Evolutionary conservation across 1,140 invertebrate genomes (phyloP), one percentile per base, ranked within the genome.

Genomic region (Drosophila grimshawi): DNA sequence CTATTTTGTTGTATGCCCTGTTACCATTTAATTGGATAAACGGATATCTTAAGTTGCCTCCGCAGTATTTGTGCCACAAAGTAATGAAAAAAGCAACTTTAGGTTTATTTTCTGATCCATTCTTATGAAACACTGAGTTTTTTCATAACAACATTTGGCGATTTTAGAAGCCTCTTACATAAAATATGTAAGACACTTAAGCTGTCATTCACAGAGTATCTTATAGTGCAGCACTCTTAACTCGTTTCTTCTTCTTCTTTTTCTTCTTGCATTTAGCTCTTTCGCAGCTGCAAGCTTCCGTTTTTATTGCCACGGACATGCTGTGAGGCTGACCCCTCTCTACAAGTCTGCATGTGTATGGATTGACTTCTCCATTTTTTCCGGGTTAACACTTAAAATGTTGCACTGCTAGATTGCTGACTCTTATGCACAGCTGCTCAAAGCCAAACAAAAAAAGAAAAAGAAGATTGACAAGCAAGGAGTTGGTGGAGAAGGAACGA

Each of bases 221-320:
- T 33, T 7, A 2, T 53, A 43, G 70, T 35, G 5, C 4, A 1
- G n/a, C 7, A 6, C 7, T 5, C 7, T n/a, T 29, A 57, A 11
- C 10, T 33, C 8, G 8, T 59, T 29, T 52, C n/a, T 52, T 1
- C 5, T 43, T 45, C 61, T 59, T 48, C 6, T 39, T 45, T 46
- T 29, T n/a, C 3, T 11, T 32, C 6, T 43, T 3, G 6, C 2
- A 35, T 60, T 60, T 49, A 45, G 11, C 39, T 39, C 35, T 67
- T 55, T 55, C 55, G 57, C 71, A 74, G 71, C 65, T 68, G 71
- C 56, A 8, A 68, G 59, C n/a, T 62, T 65, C 8, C 43, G 43
- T 62, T 61, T 67, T 62, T 69, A 69, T 63, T 49, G 57, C 59
- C 35, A 1, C 41, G 45, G 59, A 41, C 19, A 30, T 32, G 59